Conservation (phyloP, 2,113 vertebrate genomes). For the Sminthopsis crassicaudata region DNA sequence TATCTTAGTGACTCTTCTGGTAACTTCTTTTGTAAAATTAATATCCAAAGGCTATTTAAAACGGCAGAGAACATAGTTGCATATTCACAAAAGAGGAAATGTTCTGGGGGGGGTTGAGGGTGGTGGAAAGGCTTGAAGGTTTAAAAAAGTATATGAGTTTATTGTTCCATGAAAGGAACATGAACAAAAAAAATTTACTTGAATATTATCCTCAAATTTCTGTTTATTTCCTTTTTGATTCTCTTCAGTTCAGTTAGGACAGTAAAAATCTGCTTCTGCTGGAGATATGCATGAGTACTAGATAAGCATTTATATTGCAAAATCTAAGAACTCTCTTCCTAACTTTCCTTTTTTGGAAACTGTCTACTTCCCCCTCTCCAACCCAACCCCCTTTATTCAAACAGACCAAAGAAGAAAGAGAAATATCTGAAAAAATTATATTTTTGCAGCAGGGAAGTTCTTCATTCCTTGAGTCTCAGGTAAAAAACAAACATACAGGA, state of each 20-base stretch:
- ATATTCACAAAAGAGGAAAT: not conserved
- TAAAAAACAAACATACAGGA: slow-evolving; percentile 78
- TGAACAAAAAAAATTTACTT: slow-evolving; percentile 18
- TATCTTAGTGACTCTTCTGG: not conserved
- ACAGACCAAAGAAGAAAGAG: slow-evolving; percentile 89
- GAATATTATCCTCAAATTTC: slow-evolving; percentile 22
- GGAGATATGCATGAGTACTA: slow-evolving; percentile 32
- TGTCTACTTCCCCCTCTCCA: slow-evolving; percentile 81
- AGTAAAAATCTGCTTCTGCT: slow-evolving; percentile 33
- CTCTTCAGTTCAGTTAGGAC: slow-evolving; percentile 57
- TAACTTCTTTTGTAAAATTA: not conserved
- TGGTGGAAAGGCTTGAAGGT: not conserved
- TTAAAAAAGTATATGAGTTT: not conserved
- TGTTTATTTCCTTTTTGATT: slow-evolving; percentile 36
- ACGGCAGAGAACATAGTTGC: not conserved
- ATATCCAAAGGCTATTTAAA: not conserved
- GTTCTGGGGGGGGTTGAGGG: too few relatives aligned
- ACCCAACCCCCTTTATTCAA: slow-evolving; percentile 78
- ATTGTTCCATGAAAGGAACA: not conserved
- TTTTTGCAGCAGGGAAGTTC: slow-evolving; percentile 87
- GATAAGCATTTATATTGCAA: slow-evolving; percentile 15
- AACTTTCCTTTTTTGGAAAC: slow-evolving; percentile 74
- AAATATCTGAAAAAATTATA: slow-evolving; percentile 87
- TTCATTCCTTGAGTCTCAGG: slow-evolving; percentile 88
- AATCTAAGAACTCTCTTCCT: slow-evolving; percentile 54